phyloP scores from a whole-genome alignment of 2,797 vertebrate species.

The Phylloscopus collybita region DNA sequence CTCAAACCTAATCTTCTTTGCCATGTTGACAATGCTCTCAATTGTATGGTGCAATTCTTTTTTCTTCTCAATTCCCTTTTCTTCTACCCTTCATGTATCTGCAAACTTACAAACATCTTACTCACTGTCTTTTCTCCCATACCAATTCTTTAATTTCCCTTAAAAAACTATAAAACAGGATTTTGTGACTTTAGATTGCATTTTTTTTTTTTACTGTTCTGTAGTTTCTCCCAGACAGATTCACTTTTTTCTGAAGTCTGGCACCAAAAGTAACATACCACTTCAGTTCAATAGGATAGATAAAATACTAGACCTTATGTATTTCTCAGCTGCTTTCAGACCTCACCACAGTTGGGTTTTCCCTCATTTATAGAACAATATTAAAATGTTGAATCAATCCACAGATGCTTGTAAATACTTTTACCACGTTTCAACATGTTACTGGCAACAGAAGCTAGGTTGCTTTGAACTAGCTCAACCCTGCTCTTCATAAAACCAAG shows the following conservation, averaged over 20 bases:
- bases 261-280: neutral
- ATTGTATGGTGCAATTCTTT: neutral
- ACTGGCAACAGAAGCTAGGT: neutral
- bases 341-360: neutral
- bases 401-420: neutral
- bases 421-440: neutral
- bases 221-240: neutral
- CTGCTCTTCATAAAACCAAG: neutral
- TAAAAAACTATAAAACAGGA: neutral
- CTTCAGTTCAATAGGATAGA: neutral
- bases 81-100: neutral
- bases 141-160: neutral
- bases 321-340: neutral
- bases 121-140: neutral
- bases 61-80: neutral
- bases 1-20: neutral
- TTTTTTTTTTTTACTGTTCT: neutral
- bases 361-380: neutral
- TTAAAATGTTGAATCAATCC: neutral
- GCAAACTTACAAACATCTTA: neutral
- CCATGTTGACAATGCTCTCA: neutral
- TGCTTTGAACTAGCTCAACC: neutral
- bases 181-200: neutral
- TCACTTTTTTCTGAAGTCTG: neutral
- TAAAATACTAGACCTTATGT: neutral